A percentile compares a stretch with the other conserved stretches of the same genome.
Conservation (phyloP, 2,888 invertebrate genomes). For the Oxyteleia sp. region DNA sequence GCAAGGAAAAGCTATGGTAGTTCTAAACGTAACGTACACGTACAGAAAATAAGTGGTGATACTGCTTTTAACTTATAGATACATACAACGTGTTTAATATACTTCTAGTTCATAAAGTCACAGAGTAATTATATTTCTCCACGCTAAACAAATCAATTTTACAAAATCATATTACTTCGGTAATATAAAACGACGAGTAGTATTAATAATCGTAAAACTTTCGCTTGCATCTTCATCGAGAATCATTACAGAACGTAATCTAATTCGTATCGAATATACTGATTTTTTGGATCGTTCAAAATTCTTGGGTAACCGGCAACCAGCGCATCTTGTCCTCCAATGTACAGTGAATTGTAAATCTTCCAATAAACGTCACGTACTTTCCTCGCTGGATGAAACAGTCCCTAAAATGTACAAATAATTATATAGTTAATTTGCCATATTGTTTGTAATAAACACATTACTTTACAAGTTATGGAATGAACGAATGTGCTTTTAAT, state of each 20-base stretch:
- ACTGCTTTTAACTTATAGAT: neutral
- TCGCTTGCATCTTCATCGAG: neutral
- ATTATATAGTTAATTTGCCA: no score
- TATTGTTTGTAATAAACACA: no score
- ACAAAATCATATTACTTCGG: neutral
- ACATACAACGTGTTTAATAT: neutral
- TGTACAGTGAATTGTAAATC: constrained; percentile 99
- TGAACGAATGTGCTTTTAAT: no score
- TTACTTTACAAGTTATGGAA: no score
- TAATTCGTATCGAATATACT: constrained; percentile 96
- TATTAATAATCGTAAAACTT: neutral
- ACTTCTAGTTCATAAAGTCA: neutral
- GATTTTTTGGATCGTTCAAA: constrained; percentile 97
- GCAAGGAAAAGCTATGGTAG: no score
- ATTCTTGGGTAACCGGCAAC: constrained; percentile 99
- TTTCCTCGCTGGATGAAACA: constrained; percentile 99
- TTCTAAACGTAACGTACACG: no score
- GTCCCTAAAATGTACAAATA: constrained; percentile 90
- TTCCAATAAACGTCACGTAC: constrained; percentile 99
- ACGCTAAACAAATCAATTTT: neutral
- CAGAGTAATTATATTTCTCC: neutral
- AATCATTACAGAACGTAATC: constrained; percentile 94
- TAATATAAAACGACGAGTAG: neutral
- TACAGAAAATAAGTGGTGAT: no score
- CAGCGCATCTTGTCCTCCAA: constrained; percentile 99